These are phyloP conservation scores for Leptobrachium ailaonicum DNA, from an alignment of 2,113 vertebrate species.

Conservation along the genomic window DNA sequence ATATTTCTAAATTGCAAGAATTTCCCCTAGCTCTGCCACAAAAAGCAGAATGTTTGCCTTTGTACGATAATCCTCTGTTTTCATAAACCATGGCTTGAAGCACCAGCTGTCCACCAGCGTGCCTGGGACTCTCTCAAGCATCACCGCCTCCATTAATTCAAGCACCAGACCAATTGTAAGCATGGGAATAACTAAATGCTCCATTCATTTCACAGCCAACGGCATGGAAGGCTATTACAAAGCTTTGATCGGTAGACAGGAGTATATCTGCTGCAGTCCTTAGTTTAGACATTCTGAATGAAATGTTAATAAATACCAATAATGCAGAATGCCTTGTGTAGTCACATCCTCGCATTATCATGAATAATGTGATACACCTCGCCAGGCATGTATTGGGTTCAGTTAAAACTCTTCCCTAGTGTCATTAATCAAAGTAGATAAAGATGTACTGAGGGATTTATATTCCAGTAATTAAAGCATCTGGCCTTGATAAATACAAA, in stretches of 20 bases:
- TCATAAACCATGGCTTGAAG: neutral
- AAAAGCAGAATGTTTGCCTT: conserved; percentile 3
- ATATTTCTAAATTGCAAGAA: conserved; percentile 21
- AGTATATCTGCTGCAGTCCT: neutral
- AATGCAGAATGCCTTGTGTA: too few species aligned
- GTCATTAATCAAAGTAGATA: too few species aligned
- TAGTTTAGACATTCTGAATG: too few species aligned
- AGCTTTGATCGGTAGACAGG: neutral
- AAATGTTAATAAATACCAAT: too few species aligned
- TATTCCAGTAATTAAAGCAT: too few species aligned
- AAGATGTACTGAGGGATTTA: too few species aligned
- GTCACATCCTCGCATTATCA: too few species aligned
- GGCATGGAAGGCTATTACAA: neutral
- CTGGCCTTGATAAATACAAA: too few species aligned
- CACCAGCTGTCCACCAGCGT: conserved; percentile 1
- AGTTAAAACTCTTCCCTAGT: too few species aligned
- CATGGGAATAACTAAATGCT: conserved; percentile 4
- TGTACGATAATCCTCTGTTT: conserved; percentile 34
- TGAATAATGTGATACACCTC: too few species aligned
- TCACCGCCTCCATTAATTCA: conserved; percentile 19
- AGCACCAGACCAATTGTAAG: conserved; percentile 21
- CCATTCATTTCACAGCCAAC: neutral
- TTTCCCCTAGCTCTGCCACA: conserved; percentile 18
- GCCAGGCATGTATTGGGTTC: too few species aligned
- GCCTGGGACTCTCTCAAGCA: conserved; percentile 18